phyloP scores from a whole-genome alignment of 2,888 invertebrate genomes.

The Hyalella azteca region DNA sequence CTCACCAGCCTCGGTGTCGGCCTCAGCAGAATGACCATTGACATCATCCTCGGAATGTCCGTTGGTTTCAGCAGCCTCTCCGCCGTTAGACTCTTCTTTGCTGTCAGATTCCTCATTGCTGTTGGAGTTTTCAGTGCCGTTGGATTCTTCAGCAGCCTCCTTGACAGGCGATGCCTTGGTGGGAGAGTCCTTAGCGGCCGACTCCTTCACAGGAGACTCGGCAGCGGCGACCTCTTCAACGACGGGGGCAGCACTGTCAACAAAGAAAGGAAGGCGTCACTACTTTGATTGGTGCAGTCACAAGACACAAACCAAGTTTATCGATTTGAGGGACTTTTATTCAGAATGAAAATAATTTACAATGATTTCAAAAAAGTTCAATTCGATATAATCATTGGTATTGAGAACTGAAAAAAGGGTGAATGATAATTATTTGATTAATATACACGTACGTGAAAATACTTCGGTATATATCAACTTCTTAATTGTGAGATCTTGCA shows the following conservation, averaged over 20 bases:
- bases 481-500: too few species aligned
- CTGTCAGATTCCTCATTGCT: not conserved
- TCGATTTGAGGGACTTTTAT: too few species aligned
- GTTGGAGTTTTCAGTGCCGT: not conserved
- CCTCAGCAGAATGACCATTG: conserved; percentile 12
- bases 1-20: conserved; percentile 9
- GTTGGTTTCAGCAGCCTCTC: conserved; percentile 6
- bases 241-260: conserved; percentile 16
- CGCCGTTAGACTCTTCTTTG: conserved; percentile 2
- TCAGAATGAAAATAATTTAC: too few species aligned
- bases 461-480: too few species aligned
- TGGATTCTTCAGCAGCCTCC: conserved; percentile 6
- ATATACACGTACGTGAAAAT: too few species aligned
- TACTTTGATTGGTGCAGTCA: too few species aligned
- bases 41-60: conserved; percentile 21
- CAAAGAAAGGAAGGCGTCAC: too few species aligned
- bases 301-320: too few species aligned
- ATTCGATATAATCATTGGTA: too few species aligned
- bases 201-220: not conserved
- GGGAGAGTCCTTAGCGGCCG: not conserved
- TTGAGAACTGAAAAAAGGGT: too few species aligned
- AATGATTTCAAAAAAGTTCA: too few species aligned
- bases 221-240: not conserved
- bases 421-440: too few species aligned
- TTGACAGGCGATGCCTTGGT: not conserved